Percentiles rank a stretch among this genome's conserved stretches.
phyloP scores from a whole-genome alignment of 2,888 invertebrate species.

The Ectobius pallidus region DNA sequence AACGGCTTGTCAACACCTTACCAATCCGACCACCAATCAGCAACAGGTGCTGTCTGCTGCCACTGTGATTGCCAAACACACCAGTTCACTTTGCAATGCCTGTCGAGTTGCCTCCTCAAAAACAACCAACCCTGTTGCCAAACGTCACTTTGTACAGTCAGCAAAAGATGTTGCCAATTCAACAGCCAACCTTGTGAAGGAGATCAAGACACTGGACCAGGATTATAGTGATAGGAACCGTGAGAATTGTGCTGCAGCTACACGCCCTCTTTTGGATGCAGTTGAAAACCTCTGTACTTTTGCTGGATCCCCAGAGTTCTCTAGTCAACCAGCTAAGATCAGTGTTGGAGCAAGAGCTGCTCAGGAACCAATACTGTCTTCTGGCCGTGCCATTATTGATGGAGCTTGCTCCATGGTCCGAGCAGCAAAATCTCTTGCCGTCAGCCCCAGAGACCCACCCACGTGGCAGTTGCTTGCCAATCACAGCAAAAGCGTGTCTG shows the following conservation, averaged over 20 bases:
- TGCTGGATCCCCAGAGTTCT: slow-evolving; percentile 93
- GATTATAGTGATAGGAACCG: slow-evolving; percentile 82
- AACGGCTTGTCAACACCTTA: slow-evolving; percentile 81
- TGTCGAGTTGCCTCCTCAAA: slow-evolving; percentile 92
- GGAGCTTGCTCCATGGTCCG: slow-evolving; percentile 90
- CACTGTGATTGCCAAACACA: slow-evolving; percentile 94
- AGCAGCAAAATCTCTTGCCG: slow-evolving; percentile 86
- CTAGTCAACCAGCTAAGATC: slow-evolving; percentile 89
- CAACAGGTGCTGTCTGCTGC: slow-evolving; percentile 89
- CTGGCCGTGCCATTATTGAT: slow-evolving; percentile 79
- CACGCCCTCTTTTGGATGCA: slow-evolving; percentile 85
- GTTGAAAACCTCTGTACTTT: slow-evolving; percentile 92
- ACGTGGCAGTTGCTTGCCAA: slow-evolving; percentile 94
- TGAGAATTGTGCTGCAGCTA: slow-evolving; percentile 74
- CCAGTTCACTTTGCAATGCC: slow-evolving; percentile 92
- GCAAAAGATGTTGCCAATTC: slow-evolving; percentile 97
- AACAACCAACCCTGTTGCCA: slow-evolving; percentile 88
- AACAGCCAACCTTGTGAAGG: slow-evolving; percentile 91
- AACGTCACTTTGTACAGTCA: slow-evolving; percentile 95
- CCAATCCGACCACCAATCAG: slow-evolving; percentile 73
- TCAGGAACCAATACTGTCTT: slow-evolving; percentile 83
- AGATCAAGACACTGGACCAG: slow-evolving; percentile 85
- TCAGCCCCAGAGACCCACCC: slow-evolving; percentile 87
- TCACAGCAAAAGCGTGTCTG: slow-evolving; percentile 94
- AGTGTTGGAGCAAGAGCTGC: slow-evolving; percentile 80